Percentiles rank a stretch among this genome's conserved stretches.
These are phyloP conservation scores for Thalassarche chlororhynchos DNA, from an alignment of 2,113 vertebrate genomes.

Conservation along the genomic window DNA sequence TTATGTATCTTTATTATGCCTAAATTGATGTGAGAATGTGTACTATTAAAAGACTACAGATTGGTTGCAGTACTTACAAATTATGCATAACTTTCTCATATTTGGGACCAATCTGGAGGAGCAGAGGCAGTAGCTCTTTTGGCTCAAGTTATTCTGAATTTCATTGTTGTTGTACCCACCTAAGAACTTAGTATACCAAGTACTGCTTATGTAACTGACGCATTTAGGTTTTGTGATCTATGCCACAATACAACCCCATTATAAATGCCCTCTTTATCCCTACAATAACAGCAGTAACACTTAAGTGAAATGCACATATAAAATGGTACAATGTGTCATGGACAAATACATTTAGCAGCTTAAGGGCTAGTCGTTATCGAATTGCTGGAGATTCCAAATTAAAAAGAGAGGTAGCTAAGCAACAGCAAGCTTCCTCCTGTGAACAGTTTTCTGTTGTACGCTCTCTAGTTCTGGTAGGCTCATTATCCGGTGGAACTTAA, in stretches of 20 bases:
- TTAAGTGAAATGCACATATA: constrained; percentile 20
- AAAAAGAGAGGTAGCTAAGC: constrained; percentile 74
- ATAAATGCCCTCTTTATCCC: background rate
- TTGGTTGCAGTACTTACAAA: background rate
- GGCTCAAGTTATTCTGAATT: background rate
- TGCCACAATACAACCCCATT: background rate
- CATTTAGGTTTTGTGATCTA: background rate
- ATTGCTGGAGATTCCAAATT: constrained; percentile 65
- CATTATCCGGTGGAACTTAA: constrained; percentile 59
- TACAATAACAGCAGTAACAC: background rate
- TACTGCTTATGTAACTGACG: background rate
- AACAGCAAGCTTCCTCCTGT: constrained; percentile 64
- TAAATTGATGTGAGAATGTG: background rate
- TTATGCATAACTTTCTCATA: background rate
- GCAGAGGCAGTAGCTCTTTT: background rate
- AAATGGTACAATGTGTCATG: background rate
- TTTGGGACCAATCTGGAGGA: background rate
- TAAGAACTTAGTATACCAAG: background rate
- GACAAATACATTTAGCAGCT: constrained; percentile 53
- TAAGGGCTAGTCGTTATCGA: constrained; percentile 43
- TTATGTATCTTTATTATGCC: background rate
- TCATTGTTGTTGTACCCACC: background rate
- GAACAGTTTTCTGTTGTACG: constrained; percentile 4
- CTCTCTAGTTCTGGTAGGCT: constrained; percentile 50
- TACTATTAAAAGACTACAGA: background rate